Base-by-base conservation (phyloP, 2,113 vertebrate species). In the Myiopsitta monachus region DNA sequence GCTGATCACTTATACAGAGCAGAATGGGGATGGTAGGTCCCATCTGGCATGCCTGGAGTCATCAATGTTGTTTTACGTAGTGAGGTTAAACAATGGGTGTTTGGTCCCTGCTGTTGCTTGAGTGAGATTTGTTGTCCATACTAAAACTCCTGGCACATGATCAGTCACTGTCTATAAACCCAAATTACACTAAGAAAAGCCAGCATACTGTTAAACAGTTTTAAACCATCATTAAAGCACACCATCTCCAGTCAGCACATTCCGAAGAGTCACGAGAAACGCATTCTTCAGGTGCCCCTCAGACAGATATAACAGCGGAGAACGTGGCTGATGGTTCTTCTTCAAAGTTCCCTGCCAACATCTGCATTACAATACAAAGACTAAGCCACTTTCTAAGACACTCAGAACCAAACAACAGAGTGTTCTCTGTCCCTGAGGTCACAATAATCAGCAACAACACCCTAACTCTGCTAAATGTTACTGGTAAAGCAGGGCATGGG, bases 41-140 rank as follows among this genome's bases (percentile, higher is more conserved):
- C 93, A 85, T 94, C 85, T 96, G 82, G 54, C 19, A 4, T 0
- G 30, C 75, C 63, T 90, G 76, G 51, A 86, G 79, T 24, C 63
- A 90, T 77, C 90, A 59, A 1, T 0, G 0, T 27, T 41, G 36
- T 6, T 74, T 66, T 44, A 24, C 54, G 28, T 24, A 43, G 54
- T 7, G 66, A 69, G 87, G n/a, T 67, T 76, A 81, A 96, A 63
- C 72, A 70, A 30, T 86, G 79, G 72, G 63, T 90, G 23, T 44
- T 91, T 73, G 87, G 81, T 49, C 49, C 83, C 70, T 85, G 70
- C 91, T 91, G 79, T 22, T 4, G 3, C 66, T 39, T 77, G 72
- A 90, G 67, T 61, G 67, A 82, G 49, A 63, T 88, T 88, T 95
- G 85, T 36, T 95, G 90, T 83, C 87, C 85, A 21, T 30, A 66